These are phyloP conservation scores for Melanocharis versteri DNA, from an alignment of 2,113 vertebrate species.

Conservation along the genomic window DNA sequence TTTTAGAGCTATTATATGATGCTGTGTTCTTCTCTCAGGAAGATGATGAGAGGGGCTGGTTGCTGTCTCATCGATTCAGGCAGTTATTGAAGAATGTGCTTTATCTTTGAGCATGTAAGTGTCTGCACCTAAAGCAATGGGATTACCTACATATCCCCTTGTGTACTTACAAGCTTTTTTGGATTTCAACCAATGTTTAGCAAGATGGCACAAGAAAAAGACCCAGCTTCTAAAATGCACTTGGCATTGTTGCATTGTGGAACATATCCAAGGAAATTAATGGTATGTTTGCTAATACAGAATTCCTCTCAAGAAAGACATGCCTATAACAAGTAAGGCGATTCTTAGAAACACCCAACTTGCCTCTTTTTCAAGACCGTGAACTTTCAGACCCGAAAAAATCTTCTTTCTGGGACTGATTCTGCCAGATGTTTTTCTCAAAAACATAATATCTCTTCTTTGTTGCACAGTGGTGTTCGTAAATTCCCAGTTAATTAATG, in stretches of 20 bases:
- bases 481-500: not conserved
- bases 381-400: not conserved
- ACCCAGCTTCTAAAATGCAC: not conserved
- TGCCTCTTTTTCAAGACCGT: not conserved
- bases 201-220: not conserved
- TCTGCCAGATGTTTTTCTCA: not conserved
- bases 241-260: not conserved
- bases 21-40: not conserved
- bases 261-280: not conserved
- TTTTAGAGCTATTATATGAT: not conserved
- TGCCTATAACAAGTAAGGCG: not conserved
- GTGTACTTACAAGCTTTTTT: conserved; percentile 8
- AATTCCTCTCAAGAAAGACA: not conserved
- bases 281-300: not conserved
- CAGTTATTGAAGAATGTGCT: not conserved
- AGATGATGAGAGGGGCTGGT: not conserved
- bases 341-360: not conserved
- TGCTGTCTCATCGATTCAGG: not conserved
- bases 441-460: not conserved
- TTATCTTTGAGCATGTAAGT: not conserved
- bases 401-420: not conserved
- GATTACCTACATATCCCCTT: not conserved
- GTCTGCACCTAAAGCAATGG: not conserved
- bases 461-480: not conserved
- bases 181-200: not conserved